Percentiles rank a stretch among this genome's conserved stretches.
These are phyloP conservation scores for Arizona elegans DNA, from an alignment of 2,113 vertebrate species.

Conservation along the genomic window DNA sequence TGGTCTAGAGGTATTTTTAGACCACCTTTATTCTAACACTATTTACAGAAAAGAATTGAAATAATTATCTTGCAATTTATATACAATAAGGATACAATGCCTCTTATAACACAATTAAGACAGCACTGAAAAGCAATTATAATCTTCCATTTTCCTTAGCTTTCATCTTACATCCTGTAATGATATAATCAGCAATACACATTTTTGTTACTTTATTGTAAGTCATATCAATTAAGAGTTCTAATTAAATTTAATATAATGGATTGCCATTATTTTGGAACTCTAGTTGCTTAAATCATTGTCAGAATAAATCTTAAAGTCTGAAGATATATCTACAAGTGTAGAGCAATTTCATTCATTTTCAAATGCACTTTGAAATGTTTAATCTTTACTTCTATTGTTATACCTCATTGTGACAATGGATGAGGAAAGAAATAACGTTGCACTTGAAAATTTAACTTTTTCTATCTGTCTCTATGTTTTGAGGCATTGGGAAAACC, in stretches of 20 bases:
- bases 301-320: constrained; percentile 1
- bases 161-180: neutral
- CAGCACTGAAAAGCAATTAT: neutral
- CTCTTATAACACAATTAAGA: neutral
- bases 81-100: neutral
- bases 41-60: neutral
- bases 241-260: constrained; percentile 21
- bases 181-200: neutral
- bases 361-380: neutral
- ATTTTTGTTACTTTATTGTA: constrained; percentile 21
- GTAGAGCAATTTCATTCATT: neutral
- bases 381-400: neutral
- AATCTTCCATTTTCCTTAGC: neutral
- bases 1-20: neutral
- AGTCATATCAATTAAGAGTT: constrained; percentile 17
- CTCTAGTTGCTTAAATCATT: neutral
- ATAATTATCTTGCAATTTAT: constrained; percentile 7
- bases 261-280: neutral
- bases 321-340: neutral
- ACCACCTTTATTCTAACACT: neutral
- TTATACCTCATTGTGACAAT: neutral
- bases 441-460: neutral
- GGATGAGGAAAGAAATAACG: neutral
- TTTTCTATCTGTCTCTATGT: neutral
- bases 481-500: neutral